Evolutionary conservation across 2,113 vertebrate genomes (phyloP).

Genomic region (Malurus melanocephalus): DNA sequence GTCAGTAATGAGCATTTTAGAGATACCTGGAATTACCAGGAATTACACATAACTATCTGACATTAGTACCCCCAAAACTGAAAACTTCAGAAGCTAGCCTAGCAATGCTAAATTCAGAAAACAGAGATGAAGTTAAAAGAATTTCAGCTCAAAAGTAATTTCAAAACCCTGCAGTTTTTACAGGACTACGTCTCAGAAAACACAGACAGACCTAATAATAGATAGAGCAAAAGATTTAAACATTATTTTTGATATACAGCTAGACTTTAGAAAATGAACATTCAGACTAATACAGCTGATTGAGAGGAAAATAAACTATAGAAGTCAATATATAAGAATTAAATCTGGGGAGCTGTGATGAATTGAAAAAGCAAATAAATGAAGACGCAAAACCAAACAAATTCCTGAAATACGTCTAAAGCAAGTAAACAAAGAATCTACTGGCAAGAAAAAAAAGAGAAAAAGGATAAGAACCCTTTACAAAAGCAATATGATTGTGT

Average conservation of each 20-base stretch:
- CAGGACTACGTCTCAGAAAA: background rate
- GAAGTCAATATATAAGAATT: background rate
- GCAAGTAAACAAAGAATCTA: slow-evolving; percentile 2
- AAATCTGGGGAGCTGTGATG: background rate
- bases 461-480: background rate
- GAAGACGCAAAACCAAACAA: background rate
- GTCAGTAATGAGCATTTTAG: background rate
- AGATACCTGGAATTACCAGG: background rate
- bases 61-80: background rate
- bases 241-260: background rate
- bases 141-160: background rate
- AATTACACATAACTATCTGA: background rate
- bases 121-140: background rate
- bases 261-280: background rate
- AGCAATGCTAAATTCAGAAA: background rate
- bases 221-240: background rate
- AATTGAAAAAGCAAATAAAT: slow-evolving; percentile 13
- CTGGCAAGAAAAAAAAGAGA: background rate
- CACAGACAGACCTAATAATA: background rate
- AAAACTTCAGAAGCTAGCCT: background rate
- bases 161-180: background rate
- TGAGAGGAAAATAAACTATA: background rate
- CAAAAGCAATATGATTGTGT: background rate
- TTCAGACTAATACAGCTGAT: background rate
- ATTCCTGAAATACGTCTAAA: background rate